Percentiles rank a stretch among this genome's conserved stretches.
These are phyloP conservation scores for Luperina nickerlii DNA, from an alignment of 2,888 invertebrate species.

Conservation along the genomic window DNA sequence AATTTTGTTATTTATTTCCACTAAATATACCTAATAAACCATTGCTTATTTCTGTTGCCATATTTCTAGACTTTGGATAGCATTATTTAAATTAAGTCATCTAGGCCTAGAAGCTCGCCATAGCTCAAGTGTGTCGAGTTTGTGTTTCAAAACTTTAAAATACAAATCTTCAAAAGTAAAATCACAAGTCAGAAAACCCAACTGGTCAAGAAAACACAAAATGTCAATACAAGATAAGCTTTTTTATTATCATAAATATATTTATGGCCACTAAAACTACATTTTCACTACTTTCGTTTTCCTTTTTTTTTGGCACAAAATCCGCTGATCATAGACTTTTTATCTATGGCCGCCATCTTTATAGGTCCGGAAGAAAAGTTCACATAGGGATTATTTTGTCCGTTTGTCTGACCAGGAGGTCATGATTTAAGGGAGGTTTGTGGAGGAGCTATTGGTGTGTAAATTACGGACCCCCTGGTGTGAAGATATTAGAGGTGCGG, in stretches of 20 bases:
- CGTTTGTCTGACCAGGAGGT: constrained; percentile 41
- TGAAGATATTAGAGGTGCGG: constrained; percentile 28
- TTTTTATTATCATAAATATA: constrained; percentile 62
- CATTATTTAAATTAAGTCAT: neutral
- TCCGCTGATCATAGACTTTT: constrained; percentile 57
- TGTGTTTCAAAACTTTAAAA: neutral
- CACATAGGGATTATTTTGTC: constrained; percentile 47
- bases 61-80: neutral
- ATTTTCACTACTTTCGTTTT: constrained; percentile 44
- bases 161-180: neutral
- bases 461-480: constrained; percentile 58
- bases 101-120: neutral
- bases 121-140: neutral
- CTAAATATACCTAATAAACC: neutral
- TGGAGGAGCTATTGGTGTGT: constrained; percentile 49
- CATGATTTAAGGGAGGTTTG: constrained; percentile 60
- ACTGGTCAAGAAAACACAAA: constrained; percentile 47
- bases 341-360: constrained; percentile 61
- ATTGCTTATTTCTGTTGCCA: neutral
- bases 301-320: constrained; percentile 54
- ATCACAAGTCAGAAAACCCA: neutral
- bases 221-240: constrained; percentile 54
- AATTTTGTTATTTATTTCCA: too few relatives aligned
- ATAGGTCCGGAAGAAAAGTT: constrained; percentile 55
- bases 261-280: constrained; percentile 58